Evolutionary conservation across 2,113 vertebrate species (phyloP).

Genomic region (Isurus oxyrinchus): DNA sequence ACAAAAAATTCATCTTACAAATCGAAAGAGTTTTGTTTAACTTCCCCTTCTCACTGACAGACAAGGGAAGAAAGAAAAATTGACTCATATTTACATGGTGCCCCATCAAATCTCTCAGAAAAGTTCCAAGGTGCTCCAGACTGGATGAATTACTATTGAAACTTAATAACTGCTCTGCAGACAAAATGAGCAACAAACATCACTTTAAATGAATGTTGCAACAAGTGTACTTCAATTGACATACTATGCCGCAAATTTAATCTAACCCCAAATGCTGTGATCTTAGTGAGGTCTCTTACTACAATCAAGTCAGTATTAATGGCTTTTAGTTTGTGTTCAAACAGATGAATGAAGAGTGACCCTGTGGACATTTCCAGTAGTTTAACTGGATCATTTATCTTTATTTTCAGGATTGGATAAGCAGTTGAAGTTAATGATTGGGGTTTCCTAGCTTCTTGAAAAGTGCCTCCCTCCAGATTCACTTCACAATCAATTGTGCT

Average conservation of each 20-base stretch:
- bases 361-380: neutral
- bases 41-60: neutral
- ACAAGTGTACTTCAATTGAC: neutral
- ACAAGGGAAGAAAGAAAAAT: neutral
- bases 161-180: neutral
- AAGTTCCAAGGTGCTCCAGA: neutral
- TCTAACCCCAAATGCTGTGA: neutral
- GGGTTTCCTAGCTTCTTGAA: neutral
- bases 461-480: too few relatives aligned
- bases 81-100: neutral
- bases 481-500: neutral
- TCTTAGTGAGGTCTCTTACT: neutral
- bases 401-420: neutral
- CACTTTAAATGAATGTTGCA: neutral
- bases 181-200: neutral
- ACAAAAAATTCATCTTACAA: neutral
- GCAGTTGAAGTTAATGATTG: neutral
- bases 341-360: neutral
- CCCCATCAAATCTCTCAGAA: neutral
- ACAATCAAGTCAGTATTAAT: neutral
- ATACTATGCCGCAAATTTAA: neutral
- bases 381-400: neutral
- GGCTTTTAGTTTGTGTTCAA: neutral
- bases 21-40: neutral
- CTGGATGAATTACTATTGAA: neutral